These are phyloP conservation scores for Pantherophis guttatus DNA, from an alignment of 2,113 vertebrate species.

Conservation along the genomic window DNA sequence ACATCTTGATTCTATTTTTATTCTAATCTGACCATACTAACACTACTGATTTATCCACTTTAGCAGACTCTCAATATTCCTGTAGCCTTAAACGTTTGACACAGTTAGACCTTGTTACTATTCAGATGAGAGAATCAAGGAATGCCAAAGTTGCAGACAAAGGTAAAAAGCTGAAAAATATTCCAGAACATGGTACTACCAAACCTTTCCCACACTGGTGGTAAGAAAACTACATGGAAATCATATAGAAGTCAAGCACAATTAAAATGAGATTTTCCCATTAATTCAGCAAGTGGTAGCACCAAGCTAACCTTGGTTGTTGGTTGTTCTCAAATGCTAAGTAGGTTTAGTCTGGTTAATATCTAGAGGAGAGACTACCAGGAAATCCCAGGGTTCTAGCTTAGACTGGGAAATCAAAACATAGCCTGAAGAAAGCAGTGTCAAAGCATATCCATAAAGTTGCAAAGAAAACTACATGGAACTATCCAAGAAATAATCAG, in stretches of 20 bases:
- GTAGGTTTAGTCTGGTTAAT: neutral
- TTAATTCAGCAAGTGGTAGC: neutral
- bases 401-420: neutral
- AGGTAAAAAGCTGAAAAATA: neutral
- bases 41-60: neutral
- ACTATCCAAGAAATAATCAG: neutral
- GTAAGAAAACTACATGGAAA: neutral
- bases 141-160: neutral
- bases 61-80: neutral
- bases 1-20: neutral
- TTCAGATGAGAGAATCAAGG: neutral
- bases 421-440: neutral
- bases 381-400: neutral
- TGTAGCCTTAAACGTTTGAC: neutral
- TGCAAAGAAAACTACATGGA: neutral
- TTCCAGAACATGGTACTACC: neutral
- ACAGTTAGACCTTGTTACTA: neutral
- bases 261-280: neutral
- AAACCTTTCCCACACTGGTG: neutral
- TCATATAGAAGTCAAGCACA: neutral
- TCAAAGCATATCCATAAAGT: neutral
- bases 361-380: neutral
- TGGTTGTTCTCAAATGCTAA: neutral
- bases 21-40: neutral
- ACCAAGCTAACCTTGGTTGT: neutral